Conservation (phyloP, 2,797 vertebrate species). For the Triplophysa yarkandensis region DNA sequence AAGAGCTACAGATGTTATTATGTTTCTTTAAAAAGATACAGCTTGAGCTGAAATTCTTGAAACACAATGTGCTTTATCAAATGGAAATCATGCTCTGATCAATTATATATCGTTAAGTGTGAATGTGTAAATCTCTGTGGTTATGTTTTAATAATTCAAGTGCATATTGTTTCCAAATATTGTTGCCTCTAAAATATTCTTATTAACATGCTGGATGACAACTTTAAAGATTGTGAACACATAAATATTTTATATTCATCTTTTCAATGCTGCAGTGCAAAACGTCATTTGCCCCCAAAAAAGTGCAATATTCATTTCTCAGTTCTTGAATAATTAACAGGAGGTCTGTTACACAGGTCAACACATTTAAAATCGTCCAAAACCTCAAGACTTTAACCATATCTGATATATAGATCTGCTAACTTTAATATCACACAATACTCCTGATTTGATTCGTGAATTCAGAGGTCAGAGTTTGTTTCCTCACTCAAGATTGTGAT, state of each 20-base stretch:
- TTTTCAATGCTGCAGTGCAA: slow-evolving; percentile 64
- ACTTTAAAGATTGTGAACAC: slow-evolving; percentile 67
- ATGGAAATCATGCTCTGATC: slow-evolving; percentile 1
- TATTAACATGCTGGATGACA: slow-evolving; percentile 68
- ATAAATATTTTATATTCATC: slow-evolving; percentile 74
- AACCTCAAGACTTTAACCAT: slow-evolving; percentile 65
- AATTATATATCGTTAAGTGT: slow-evolving; percentile 20
- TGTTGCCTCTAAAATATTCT: slow-evolving; percentile 65
- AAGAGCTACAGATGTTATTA: no score
- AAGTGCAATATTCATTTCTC: slow-evolving; percentile 69
- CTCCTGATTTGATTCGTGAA: slow-evolving; percentile 68
- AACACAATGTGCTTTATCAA: not conserved
- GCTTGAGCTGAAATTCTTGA: not conserved
- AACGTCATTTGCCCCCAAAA: slow-evolving; percentile 68
- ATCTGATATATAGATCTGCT: slow-evolving; percentile 73
- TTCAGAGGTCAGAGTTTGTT: not conserved
- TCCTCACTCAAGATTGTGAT: not conserved
- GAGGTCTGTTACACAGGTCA: slow-evolving; percentile 72
- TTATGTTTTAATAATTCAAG: slow-evolving; percentile 70
- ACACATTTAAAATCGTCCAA: slow-evolving; percentile 67
- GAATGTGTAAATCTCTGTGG: slow-evolving; percentile 64
- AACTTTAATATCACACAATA: slow-evolving; percentile 73
- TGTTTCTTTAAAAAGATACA: no score
- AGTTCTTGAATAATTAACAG: slow-evolving; percentile 76
- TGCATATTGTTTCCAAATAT: slow-evolving; percentile 64